Conservation (phyloP, 2,797 vertebrate species). For the Lagodon rhomboides region DNA sequence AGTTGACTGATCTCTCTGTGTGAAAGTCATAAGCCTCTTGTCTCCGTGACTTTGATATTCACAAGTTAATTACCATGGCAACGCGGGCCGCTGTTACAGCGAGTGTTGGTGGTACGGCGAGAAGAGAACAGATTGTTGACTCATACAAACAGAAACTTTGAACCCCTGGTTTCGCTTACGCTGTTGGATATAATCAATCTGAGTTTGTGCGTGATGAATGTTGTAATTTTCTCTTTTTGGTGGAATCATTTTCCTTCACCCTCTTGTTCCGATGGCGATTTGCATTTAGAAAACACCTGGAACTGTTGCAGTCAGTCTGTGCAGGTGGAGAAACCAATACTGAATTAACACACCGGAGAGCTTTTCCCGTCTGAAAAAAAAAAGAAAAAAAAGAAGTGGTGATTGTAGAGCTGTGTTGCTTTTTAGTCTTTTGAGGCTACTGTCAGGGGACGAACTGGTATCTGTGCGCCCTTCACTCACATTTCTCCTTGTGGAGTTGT, state of each 20-base stretch:
- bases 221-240: slow-evolving; percentile 9
- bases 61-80: slow-evolving; percentile 71
- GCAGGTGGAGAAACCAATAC: not conserved
- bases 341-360: slow-evolving; percentile 5
- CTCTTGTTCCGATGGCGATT: not conserved
- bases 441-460: not conserved
- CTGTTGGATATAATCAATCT: not conserved
- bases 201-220: slow-evolving; percentile 12
- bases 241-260: not conserved
- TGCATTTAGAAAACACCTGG: slow-evolving; percentile 14
- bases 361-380: not conserved
- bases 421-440: not conserved
- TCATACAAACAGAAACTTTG: slow-evolving; percentile 4
- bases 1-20: slow-evolving; percentile 68
- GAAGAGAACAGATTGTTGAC: slow-evolving; percentile 27
- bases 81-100: slow-evolving; percentile 23
- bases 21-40: slow-evolving; percentile 73
- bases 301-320: not conserved
- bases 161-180: not conserved
- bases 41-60: slow-evolving; percentile 72
- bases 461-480: not conserved
- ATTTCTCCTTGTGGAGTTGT: not conserved
- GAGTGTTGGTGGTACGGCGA: slow-evolving; percentile 22
- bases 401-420: not conserved
- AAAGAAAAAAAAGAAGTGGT: not conserved